Base-by-base conservation (phyloP, 2,113 vertebrate species). In the Toxostoma redivivum region DNA sequence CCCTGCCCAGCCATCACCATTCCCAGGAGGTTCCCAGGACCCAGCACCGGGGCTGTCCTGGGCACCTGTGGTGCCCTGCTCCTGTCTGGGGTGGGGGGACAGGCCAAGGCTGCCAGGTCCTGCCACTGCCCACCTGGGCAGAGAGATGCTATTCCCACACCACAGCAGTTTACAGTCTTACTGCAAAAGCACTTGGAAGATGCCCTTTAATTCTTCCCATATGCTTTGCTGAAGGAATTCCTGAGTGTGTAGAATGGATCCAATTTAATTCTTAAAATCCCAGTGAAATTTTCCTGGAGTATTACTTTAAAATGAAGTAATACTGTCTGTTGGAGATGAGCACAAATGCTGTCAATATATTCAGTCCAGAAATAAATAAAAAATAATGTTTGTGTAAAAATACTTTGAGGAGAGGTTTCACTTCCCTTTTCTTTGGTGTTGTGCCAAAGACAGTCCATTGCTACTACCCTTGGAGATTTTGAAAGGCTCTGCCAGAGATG, bases 381-480 rank as follows among this genome's bases (percentile, higher is more conserved):
- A n/a, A 27, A 28, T 15, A 31, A 21, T 15, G 6, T 14, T 35
- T 1, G 0, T 1, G 8, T 47, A 33, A 28, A 79, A 60, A 60
- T 64, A 67, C 30, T 62, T 81, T 16, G 18, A 53, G 15, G 24
- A 67, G 9, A 60, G 57, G 13, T 84, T 81, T 89, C 17, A 23
- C 25, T 47, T 85, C 6, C 14, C 6, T 69, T 64, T 83, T 81
- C 5, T 21, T 62, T 77, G 69, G 33, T 2, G 1, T 38, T 2
- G 0, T 40, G 18, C 45, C 23, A 20, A 72, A 79, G 37, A 60
- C 5, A 42, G 8, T 12, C 30, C 25, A 19, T 40, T 56, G 48
- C 47, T 25, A 44, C 20, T 1, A 6, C 10, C 9, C 15, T 74
- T 37, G 37, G 27, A 2, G 2, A 40, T 81, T 70, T 38, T 8